These are phyloP conservation scores for Lysandra bellargus DNA, from an alignment of 2,888 invertebrate species.

Conservation along the genomic window DNA sequence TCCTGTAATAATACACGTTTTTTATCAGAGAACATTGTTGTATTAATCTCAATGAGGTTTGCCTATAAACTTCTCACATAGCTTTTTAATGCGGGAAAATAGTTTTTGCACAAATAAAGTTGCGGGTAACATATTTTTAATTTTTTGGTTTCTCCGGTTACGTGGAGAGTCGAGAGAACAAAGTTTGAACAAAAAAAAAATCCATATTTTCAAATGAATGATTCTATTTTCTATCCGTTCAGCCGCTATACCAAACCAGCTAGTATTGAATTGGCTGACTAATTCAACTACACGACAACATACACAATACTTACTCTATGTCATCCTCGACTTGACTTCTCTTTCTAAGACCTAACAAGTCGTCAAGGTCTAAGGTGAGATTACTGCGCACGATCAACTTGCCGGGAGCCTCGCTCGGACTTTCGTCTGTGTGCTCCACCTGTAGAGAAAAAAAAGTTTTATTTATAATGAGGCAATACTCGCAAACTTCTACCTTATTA, in stretches of 20 bases:
- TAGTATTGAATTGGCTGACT: no score
- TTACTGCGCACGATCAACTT: conserved; percentile 65
- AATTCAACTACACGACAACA: neutral
- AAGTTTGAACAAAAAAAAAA: no score
- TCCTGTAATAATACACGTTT: neutral
- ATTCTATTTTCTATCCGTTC: no score
- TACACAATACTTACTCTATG: conserved; percentile 49
- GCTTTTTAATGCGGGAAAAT: no score
- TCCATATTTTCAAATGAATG: no score
- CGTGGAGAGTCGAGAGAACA: no score
- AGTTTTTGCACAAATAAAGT: no score
- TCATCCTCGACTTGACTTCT: conserved; percentile 43
- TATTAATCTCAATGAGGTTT: neutral
- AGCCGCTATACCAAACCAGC: no score
- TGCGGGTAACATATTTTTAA: no score
- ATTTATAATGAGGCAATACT: no score
- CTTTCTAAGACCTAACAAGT: conserved; percentile 57
- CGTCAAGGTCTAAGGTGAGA: conserved; percentile 67
- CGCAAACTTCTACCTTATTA: no score
- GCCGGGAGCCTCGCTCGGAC: conserved; percentile 46
- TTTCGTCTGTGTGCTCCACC: neutral
- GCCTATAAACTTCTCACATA: neutral
- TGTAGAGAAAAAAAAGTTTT: neutral
- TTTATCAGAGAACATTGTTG: neutral
- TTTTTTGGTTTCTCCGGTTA: no score